phyloP scores from a whole-genome alignment of 2,113 vertebrate species.

The Vidua macroura region DNA sequence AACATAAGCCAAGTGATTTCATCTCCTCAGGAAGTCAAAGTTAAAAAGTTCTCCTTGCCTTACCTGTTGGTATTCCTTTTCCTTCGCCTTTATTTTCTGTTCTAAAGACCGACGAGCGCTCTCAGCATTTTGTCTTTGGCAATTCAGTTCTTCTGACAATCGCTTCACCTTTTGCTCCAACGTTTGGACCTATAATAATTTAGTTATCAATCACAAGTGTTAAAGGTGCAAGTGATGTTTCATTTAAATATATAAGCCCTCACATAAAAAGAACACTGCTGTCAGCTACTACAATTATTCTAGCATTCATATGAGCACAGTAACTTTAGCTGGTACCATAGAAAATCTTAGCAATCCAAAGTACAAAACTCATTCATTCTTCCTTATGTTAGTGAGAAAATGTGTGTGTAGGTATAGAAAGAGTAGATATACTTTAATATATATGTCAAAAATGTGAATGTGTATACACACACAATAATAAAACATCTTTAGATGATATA shows the following conservation, averaged over 20 bases:
- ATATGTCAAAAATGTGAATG: not conserved
- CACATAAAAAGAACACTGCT: not conserved
- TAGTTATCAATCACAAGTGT: not conserved
- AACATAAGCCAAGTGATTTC: not conserved
- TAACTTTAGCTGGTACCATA: not conserved
- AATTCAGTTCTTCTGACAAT: constrained; percentile 86
- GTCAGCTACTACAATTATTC: not conserved
- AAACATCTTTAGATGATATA: not conserved
- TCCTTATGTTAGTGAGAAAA: not conserved
- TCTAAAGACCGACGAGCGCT: constrained; percentile 78
- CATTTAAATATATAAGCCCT: not conserved
- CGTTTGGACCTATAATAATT: constrained; percentile 69
- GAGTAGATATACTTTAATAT: not conserved
- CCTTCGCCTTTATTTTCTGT: constrained; percentile 87
- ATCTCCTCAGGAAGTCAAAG: not conserved
- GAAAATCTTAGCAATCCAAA: not conserved
- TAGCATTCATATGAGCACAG: not conserved
- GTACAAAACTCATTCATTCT: not conserved
- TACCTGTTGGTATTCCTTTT: constrained; percentile 88
- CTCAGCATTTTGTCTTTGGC: constrained; percentile 90
- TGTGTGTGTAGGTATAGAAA: rapidly evolving
- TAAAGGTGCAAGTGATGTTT: not conserved
- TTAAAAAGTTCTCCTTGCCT: not conserved
- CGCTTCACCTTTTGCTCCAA: constrained; percentile 87
- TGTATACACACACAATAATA: not conserved